Conservation (phyloP, 2,797 vertebrate genomes). For the Margarornis squamiger region DNA sequence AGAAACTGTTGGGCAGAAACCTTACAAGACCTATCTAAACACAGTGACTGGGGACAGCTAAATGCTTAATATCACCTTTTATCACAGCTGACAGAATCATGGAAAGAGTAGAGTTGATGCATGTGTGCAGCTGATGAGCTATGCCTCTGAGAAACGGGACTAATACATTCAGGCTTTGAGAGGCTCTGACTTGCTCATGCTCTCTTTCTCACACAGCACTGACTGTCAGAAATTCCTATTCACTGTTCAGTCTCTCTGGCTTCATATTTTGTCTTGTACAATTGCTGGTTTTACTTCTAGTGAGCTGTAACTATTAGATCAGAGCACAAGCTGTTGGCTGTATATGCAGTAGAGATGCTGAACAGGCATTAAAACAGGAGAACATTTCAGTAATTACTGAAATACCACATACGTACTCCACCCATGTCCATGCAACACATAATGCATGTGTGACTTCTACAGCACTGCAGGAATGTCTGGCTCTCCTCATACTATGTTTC, state of each 20-base stretch:
- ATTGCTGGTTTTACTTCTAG: not conserved
- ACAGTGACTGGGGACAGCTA: not conserved
- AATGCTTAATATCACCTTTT: not conserved
- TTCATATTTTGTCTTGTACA: not conserved
- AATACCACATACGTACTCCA: not conserved
- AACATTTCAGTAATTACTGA: not conserved
- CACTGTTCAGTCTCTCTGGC: not conserved
- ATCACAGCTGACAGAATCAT: not conserved
- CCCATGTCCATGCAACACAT: not conserved
- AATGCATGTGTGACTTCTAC: not conserved
- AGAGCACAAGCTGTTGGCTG: not conserved
- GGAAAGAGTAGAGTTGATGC: not conserved
- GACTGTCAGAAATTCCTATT: not conserved
- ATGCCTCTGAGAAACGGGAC: not conserved
- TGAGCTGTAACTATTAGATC: not conserved
- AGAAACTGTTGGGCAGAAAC: not conserved
- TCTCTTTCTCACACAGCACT: not conserved
- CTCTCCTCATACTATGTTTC: not conserved
- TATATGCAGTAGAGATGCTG: not conserved
- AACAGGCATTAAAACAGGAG: not conserved
- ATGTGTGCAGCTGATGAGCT: not conserved
- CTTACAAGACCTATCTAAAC: not conserved
- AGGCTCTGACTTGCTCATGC: not conserved
- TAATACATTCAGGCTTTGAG: not conserved
- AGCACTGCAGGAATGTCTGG: not conserved